Percentiles rank a stretch among this genome's conserved stretches.
Conservation (phyloP, 53 echinoderm and acorn worm species). For the Hippasteria phrygiana region DNA sequence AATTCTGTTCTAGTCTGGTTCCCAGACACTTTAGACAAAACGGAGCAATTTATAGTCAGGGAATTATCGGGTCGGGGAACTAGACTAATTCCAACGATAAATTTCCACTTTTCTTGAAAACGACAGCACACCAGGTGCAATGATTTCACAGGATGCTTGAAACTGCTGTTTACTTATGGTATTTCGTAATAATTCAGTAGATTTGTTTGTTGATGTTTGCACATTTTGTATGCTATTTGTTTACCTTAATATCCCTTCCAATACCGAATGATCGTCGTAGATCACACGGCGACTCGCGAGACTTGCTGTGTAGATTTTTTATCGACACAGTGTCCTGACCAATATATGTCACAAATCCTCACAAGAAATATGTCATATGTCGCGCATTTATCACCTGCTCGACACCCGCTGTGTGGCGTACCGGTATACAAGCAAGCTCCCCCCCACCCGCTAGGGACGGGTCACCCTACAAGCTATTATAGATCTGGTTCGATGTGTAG, state of each 20-base stretch:
- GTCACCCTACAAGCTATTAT: neutral
- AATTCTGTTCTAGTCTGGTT: no score
- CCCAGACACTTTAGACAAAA: no score
- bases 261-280: neutral
- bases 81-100: no score
- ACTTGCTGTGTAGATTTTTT: neutral
- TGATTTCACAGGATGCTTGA: no score
- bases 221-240: no score
- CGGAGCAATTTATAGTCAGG: no score
- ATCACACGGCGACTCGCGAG: neutral
- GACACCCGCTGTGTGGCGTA: constrained; percentile 24
- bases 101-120: no score
- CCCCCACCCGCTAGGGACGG: constrained; percentile 4
- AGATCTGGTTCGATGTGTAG: constrained; percentile 11
- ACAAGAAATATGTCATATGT: neutral
- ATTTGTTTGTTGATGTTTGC: no score
- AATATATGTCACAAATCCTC: constrained; percentile 10
- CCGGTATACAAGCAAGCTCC: constrained; percentile 25
- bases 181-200: no score
- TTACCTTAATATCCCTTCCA: neutral
- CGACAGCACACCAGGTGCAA: no score
- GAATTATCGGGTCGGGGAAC: no score
- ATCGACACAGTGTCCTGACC: neutral
- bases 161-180: no score
- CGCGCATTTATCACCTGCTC: constrained; percentile 37